These are phyloP conservation scores for Larimichthys crocea DNA, from an alignment of 2,113 vertebrate genomes.

Conservation along the genomic window DNA sequence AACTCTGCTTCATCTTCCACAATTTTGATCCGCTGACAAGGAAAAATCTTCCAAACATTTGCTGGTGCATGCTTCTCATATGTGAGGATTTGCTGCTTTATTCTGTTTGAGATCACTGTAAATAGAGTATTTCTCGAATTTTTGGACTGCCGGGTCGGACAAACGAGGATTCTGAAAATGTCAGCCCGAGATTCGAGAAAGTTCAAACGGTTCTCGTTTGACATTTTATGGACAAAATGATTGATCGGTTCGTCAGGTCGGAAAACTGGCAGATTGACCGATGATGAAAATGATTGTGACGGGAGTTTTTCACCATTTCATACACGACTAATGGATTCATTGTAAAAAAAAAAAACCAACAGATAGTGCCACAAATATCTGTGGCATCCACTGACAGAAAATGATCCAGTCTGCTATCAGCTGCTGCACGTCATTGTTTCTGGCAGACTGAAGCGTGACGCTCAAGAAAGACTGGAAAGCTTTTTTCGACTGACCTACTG, in stretches of 20 bases:
- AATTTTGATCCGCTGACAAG: not conserved
- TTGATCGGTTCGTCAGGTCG: not conserved
- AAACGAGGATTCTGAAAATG: not conserved
- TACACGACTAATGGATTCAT: not conserved
- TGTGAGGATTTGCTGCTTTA: not conserved
- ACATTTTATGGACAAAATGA: not conserved
- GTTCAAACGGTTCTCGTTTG: not conserved
- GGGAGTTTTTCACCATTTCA: not conserved
- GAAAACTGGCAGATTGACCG: not conserved
- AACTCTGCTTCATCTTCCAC: not conserved
- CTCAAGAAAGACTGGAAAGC: not conserved
- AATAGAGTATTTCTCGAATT: not conserved
- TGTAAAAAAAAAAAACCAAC: not conserved
- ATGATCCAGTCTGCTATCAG: not conserved
- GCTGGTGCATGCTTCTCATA: not conserved
- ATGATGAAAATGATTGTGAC: not conserved
- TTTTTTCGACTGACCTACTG: not conserved
- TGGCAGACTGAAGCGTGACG: not conserved
- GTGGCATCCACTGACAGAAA: not conserved
- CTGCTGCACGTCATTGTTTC: not conserved
- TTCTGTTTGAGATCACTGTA: not conserved
- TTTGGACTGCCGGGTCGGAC: not conserved
- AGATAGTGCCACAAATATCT: not conserved
- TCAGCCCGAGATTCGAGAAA: not conserved
- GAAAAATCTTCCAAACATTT: not conserved